Base-by-base conservation (phyloP, 2,113 vertebrate species). In the Chloebia gouldiae region DNA sequence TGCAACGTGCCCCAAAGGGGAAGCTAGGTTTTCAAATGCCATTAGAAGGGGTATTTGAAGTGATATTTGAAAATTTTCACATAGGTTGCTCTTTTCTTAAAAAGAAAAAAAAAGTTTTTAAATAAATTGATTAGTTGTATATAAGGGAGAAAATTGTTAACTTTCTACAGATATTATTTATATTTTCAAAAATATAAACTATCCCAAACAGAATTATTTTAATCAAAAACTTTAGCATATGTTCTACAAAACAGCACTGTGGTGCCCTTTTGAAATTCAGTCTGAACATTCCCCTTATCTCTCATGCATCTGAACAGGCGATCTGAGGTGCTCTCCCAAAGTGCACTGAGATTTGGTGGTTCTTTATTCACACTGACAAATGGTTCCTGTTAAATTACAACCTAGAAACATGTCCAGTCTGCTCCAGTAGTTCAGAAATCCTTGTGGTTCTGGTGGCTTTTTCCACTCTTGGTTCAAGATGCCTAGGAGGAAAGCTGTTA, bases 1-100 rank as follows among this genome's bases (percentile, higher is more conserved):
- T 93, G 53, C 83, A 86, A 23, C 0, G 17, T 64, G 44, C 65
- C 72, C 77, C 92, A 90, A 92, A 88, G 56, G 33, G 68, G 81
- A 86, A 91, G 68, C 69, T 75, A 51, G 39, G 84, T 92, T 95
- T 93, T 95, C 76, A 91, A 71, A 97, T 88, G 76, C 47, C 69
- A 56, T 91, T 92, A 81, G 35, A 86, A 86, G 56, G 47, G 51
- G 21, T 75, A 86, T 75, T 86, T 92, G 75, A 77, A 93, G 68
- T 82, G 9, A 42, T 61, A 51, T 25, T 92, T 83, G 28, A 60
- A 92, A 93, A 66, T 91, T 86, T 92, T 93, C 60, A 86, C 6
- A 40, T 66, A 75, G 30, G 3, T 39, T 94, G 22, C 49, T 49
- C 42, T 82, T 54, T 69, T 45, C 24, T 66, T 16, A 37, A 72